A percentile compares a stretch with the other conserved stretches of the same genome.
These are phyloP conservation scores for Lasius fuliginosus DNA, from an alignment of 2,888 invertebrate genomes.

Conservation along the genomic window DNA sequence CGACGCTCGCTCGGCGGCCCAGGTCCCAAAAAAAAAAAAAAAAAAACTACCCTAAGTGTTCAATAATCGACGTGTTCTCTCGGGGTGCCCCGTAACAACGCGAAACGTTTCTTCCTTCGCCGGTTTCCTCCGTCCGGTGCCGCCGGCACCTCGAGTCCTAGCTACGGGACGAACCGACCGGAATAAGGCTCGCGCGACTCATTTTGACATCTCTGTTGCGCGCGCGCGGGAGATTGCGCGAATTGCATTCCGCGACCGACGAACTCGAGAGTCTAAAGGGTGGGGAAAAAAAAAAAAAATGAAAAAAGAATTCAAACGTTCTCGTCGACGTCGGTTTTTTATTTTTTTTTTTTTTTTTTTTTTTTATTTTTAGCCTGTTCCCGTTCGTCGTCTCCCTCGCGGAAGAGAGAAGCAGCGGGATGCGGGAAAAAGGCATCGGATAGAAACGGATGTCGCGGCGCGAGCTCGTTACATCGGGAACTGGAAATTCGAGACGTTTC, in stretches of 20 bases:
- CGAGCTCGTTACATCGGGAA: constrained; percentile 13
- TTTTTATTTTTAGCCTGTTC: background rate
- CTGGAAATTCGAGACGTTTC: constrained; percentile 27
- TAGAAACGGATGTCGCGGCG: background rate
- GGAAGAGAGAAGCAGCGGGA: background rate
- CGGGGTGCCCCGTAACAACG: constrained; percentile 77
- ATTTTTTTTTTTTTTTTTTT: no score
- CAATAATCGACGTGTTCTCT: constrained; percentile 83
- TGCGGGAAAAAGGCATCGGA: constrained; percentile 10
- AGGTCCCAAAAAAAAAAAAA: constrained; percentile 78
- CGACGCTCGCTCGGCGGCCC: constrained; percentile 76
- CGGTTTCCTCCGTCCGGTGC: constrained; percentile 51
- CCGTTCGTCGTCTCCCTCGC: background rate
- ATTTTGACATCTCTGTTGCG: constrained; percentile 65
- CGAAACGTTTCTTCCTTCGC: constrained; percentile 76
- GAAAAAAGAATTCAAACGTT: background rate
- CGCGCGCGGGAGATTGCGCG: constrained; percentile 67
- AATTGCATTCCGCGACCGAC: constrained; percentile 54
- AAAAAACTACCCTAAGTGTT: constrained; percentile 84
- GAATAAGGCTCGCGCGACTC: constrained; percentile 65
- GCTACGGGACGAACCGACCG: background rate
- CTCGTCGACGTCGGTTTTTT: background rate
- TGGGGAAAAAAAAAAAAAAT: background rate
- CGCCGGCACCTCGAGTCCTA: constrained; percentile 21
- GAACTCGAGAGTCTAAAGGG: background rate